Base-by-base conservation (phyloP, 2,888 invertebrate genomes). In the Lochmaea capreae region DNA sequence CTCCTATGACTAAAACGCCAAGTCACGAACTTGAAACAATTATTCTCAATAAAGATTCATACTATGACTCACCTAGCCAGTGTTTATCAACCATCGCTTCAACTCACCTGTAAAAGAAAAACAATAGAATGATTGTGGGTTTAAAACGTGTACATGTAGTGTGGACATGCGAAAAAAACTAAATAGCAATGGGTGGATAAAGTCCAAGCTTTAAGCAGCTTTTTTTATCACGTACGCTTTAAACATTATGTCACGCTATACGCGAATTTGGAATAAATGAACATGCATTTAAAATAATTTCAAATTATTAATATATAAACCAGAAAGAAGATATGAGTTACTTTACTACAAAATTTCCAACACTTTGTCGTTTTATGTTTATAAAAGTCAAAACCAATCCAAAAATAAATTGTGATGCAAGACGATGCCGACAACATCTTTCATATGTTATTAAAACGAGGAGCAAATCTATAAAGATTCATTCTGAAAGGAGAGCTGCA, bases 101-200 rank as follows among this genome's bases (percentile, higher is more conserved):
- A 62, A 62, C 75, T 75, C 69, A 75, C 75, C 75, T 75, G 72
- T 43, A 75, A 74, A 58, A 63, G 16, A 67, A 74, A 68, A 68
- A 71, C 57, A 59, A 63, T 59, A 46, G 8, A 72, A 66, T 75
- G 62, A 75, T 33, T 67, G 46, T 62, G 62, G 43, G 14, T 54
- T 62, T 43, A 16, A 63, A 67, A 72, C 57, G 43, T 59, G n/a
- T 49, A 61, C 67, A 67, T 46, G 65, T 22, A 61, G 59, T 61
- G 59, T 33, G 22, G 14, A 71, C 66, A 58, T 63, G 18, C 61
- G 16, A 52, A 42, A 67, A 59, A 52, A 52, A 61, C 26, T n/a
- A 62, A 49, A 62, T 39, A 59, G 22, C 43, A 58, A 18, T 26
- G 58, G 58, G 58, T 26, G 58, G 22, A 58, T 58, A 26, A 58